Conservation (phyloP, 2,797 vertebrate species). For the Manis crassicaudata region DNA sequence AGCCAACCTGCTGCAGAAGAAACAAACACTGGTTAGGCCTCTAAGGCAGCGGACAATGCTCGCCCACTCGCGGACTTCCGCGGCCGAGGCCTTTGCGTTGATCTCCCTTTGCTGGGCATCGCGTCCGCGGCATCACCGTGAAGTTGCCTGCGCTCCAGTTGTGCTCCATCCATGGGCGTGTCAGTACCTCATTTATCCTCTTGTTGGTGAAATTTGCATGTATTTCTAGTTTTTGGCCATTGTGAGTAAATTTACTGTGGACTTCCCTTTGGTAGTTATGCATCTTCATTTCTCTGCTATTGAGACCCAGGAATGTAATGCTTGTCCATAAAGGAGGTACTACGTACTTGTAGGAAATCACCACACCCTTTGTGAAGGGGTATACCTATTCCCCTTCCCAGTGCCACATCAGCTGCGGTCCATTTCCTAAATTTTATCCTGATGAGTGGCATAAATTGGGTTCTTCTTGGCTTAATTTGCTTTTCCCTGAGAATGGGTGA, state of each 20-base stretch:
- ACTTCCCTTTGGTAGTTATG: background rate
- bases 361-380: too few relatives aligned
- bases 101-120: background rate
- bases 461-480: background rate
- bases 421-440: too few relatives aligned
- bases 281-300: background rate
- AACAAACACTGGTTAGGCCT: background rate
- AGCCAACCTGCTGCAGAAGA: too few relatives aligned
- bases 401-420: background rate
- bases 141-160: accelerated
- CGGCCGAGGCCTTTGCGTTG: background rate
- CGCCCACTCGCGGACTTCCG: accelerated
- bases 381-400: too few relatives aligned
- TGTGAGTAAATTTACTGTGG: background rate
- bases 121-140: background rate
- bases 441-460: too few relatives aligned
- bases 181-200: too few relatives aligned
- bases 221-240: background rate
- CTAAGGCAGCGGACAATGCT: background rate
- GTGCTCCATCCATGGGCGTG: too few relatives aligned
- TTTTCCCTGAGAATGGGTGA: background rate
- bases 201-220: background rate
- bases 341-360: background rate
- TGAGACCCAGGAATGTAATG: background rate
- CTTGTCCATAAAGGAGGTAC: too few relatives aligned